These are phyloP conservation scores for Metallyticus violacea DNA, from an alignment of 2,888 invertebrate species.

Conservation along the genomic window DNA sequence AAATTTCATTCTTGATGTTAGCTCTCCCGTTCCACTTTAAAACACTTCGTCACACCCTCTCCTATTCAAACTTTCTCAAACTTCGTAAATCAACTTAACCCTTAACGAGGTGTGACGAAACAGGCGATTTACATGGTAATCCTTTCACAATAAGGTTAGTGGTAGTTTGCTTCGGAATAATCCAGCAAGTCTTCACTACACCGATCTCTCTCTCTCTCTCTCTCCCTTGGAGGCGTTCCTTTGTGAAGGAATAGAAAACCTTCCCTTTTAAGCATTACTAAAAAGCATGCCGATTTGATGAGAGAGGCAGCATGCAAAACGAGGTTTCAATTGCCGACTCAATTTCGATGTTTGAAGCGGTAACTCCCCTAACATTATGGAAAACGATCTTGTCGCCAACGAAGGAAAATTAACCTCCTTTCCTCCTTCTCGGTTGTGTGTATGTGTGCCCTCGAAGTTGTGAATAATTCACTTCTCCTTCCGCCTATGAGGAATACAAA, in stretches of 20 bases:
- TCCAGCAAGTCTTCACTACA: too few relatives aligned
- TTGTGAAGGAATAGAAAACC: neutral
- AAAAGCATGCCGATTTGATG: too few relatives aligned
- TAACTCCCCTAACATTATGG: neutral
- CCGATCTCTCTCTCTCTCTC: too few relatives aligned
- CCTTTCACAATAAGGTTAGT: conserved; percentile 25
- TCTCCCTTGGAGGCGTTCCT: too few relatives aligned
- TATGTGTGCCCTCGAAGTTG: too few relatives aligned
- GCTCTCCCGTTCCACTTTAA: too few relatives aligned
- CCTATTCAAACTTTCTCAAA: neutral
- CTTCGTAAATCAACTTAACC: conserved; percentile 22
- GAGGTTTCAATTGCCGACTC: neutral
- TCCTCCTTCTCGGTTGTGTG: too few relatives aligned
- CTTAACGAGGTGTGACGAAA: conserved; percentile 10
- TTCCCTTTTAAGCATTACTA: too few relatives aligned
- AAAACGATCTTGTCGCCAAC: neutral
- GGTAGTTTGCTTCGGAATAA: neutral
- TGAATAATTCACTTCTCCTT: neutral
- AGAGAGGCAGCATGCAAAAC: too few relatives aligned
- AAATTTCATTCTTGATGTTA: too few relatives aligned
- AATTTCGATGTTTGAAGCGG: neutral
- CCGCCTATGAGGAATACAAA: too few relatives aligned
- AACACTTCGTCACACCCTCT: neutral
- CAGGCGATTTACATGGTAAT: conserved; percentile 31
- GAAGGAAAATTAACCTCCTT: neutral